Base-by-base conservation (phyloP, 2,797 vertebrate genomes). In the Prunella strophiata region DNA sequence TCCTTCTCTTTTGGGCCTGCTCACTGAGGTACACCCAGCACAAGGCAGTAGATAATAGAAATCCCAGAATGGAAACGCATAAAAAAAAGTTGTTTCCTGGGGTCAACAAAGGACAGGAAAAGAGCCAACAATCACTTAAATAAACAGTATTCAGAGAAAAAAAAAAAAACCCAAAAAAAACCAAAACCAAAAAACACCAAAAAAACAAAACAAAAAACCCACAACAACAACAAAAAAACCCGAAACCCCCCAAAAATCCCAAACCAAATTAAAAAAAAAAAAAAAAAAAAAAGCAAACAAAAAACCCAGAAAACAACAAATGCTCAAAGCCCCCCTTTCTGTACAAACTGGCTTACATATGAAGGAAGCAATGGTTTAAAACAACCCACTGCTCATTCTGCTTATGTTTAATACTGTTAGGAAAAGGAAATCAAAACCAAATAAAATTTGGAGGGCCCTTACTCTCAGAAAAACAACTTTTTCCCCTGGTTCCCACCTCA, bases 31-130 rank as follows among this genome's bases (percentile, higher is more conserved):
- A 85, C 89, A 85, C 65, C 40, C 88, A 88, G 95, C 55, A 86
- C 94, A 47, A 90, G 29, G 75, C 68, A 94, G 90, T 42, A 96
- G 97, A 96, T 94, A 91, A 96, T 70, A 94, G 88, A 94, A 95
- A 88, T 95, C 95, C 96, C 94, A 97, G 97, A 97, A 96, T 94
- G 95, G 96, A 97, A 97, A 97, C 36, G 45, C 51, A 96, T 95
- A 51, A 91, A 97, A 89, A 89, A 96, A 93, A 84, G 87, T 95
- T 93, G 92, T 95, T 98, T 98, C 97, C 97, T 96, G 96, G 91
- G 97, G 97, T 97, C 97, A 97, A 91, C 85, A 94, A 96, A 97
- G 97, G 97, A 96, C 96, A 96, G 97, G 97, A 97, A 97, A 96
- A 96, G 95, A 94, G 83, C 77, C 81, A 95, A 97, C 93, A 93